A percentile compares a stretch with the other conserved stretches of the same genome.
phyloP scores from a whole-genome alignment of 2,888 invertebrate genomes.

The Biston stratarius region DNA sequence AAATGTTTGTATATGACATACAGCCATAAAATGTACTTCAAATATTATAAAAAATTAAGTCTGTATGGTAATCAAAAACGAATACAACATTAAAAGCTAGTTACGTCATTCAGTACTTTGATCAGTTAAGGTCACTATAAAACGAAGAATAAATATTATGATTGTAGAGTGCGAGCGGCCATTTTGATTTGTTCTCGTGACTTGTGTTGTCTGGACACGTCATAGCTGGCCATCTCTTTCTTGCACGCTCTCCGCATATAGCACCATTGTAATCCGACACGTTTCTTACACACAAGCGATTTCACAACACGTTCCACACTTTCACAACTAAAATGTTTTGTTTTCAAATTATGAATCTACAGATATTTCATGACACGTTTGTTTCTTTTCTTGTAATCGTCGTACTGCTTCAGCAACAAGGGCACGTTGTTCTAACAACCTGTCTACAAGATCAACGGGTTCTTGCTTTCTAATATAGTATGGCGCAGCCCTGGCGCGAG shows the following conservation, averaged over 20 bases:
- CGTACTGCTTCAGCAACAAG: slow-evolving; percentile 85
- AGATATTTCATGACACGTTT: slow-evolving; percentile 81
- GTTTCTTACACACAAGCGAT: slow-evolving; percentile 85
- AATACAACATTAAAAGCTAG: slow-evolving; percentile 62
- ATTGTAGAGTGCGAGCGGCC: slow-evolving; percentile 84
- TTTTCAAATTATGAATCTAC: slow-evolving; percentile 84
- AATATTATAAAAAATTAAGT: slow-evolving; percentile 39
- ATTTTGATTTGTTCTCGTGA: slow-evolving; percentile 86
- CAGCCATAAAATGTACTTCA: slow-evolving; percentile 52
- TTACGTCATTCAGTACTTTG: slow-evolving; percentile 85
- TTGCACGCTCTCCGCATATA: slow-evolving; percentile 84
- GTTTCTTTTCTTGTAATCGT: slow-evolving; percentile 83
- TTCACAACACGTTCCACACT: slow-evolving; percentile 86
- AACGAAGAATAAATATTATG: slow-evolving; percentile 86
- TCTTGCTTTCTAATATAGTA: slow-evolving; percentile 85
- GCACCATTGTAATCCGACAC: slow-evolving; percentile 87
- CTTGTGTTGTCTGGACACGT: slow-evolving; percentile 83
- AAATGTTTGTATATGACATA: slow-evolving; percentile 63
- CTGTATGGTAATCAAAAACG: slow-evolving; percentile 39
- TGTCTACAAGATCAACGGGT: slow-evolving; percentile 83
- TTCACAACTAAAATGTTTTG: slow-evolving; percentile 85
- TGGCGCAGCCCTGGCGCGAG: slow-evolving; percentile 82
- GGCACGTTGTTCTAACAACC: slow-evolving; percentile 80
- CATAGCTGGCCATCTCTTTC: slow-evolving; percentile 80
- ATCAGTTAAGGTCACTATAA: slow-evolving; percentile 84